These are phyloP conservation scores for Tyria jacobaeae DNA, from an alignment of 2,888 invertebrate species.

Conservation along the genomic window DNA sequence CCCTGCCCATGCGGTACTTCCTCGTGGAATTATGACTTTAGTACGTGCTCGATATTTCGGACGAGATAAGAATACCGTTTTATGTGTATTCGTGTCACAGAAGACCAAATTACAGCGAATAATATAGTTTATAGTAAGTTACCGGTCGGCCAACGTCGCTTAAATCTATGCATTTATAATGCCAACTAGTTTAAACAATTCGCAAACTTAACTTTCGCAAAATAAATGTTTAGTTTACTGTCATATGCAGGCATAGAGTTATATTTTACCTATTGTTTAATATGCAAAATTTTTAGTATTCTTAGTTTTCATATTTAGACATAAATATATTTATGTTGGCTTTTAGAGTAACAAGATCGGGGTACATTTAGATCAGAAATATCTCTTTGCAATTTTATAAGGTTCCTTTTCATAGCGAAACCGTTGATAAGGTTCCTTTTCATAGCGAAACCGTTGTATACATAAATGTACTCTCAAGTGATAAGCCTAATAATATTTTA, in stretches of 20 bases:
- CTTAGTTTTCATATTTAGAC: background rate
- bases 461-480: too few relatives aligned
- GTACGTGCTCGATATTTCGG: conserved; percentile 80
- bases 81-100: conserved; percentile 73
- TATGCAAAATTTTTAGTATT: background rate
- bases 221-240: conserved; percentile 25
- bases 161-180: conserved; percentile 39
- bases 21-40: conserved; percentile 81
- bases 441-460: too few relatives aligned
- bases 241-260: conserved; percentile 20
- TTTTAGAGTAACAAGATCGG: too few relatives aligned
- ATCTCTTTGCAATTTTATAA: too few relatives aligned
- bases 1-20: conserved; percentile 76
- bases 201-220: conserved; percentile 32
- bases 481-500: too few relatives aligned
- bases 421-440: too few relatives aligned
- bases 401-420: too few relatives aligned
- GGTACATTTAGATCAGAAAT: too few relatives aligned
- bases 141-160: conserved; percentile 50
- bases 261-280: conserved; percentile 11
- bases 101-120: conserved; percentile 67
- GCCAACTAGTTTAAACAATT: conserved; percentile 37
- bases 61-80: conserved; percentile 80
- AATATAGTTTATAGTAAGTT: conserved; percentile 42
- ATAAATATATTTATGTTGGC: background rate